Evolutionary conservation across 1,140 invertebrate genomes (phyloP).

Genomic region (Octopus bimaculoides): DNA sequence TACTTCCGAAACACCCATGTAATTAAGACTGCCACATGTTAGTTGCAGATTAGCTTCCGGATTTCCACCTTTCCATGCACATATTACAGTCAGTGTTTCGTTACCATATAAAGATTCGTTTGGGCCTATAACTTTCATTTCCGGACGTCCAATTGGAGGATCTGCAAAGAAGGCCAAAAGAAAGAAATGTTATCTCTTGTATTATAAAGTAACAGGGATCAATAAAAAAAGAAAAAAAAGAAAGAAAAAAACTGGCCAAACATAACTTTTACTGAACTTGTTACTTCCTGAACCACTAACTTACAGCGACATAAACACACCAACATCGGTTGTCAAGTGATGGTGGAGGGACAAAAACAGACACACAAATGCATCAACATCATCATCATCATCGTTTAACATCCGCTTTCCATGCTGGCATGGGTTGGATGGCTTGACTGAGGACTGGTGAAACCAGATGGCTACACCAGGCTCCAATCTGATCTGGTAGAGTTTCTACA

Average conservation of each 20-base stretch:
- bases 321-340: too few species aligned
- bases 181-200: not conserved
- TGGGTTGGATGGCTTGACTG: too few species aligned
- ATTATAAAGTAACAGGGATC: not conserved
- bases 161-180: not conserved
- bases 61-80: conserved; percentile 8
- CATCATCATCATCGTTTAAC: too few species aligned
- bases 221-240: too few species aligned
- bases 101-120: conserved; percentile 6
- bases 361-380: too few species aligned
- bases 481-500: too few species aligned
- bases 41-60: conserved; percentile 9
- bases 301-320: too few species aligned
- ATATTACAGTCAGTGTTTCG: not conserved
- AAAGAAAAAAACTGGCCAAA: too few species aligned
- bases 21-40: not conserved
- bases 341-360: too few species aligned
- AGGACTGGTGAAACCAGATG: too few species aligned
- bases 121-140: not conserved
- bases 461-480: too few species aligned
- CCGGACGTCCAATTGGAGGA: not conserved
- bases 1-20: conserved; percentile 8
- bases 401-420: too few species aligned
- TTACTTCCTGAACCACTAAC: not conserved
- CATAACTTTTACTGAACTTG: not conserved